Conservation (phyloP, 2,797 vertebrate genomes). For the Echiichthys vipera region DNA sequence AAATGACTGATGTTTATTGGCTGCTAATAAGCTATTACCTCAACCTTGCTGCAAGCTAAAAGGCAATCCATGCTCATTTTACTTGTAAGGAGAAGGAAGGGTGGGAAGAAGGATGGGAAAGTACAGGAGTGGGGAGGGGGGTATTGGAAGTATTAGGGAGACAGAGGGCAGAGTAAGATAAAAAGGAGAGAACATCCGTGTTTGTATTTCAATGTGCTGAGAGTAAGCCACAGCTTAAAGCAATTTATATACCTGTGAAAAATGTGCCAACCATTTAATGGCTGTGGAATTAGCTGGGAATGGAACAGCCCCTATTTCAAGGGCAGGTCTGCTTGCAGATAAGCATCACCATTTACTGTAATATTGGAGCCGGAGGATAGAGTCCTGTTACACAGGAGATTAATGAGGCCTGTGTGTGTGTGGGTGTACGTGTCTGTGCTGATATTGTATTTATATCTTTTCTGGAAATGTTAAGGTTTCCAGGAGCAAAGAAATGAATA, state of each 20-base stretch:
- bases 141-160: constrained; percentile 67
- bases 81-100: constrained; percentile 57
- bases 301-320: constrained; percentile 81
- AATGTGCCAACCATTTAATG: constrained; percentile 80
- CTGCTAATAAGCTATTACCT: constrained; percentile 82
- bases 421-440: constrained; percentile 49
- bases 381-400: constrained; percentile 83
- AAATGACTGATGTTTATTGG: constrained; percentile 83
- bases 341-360: constrained; percentile 85
- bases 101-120: constrained; percentile 55
- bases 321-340: constrained; percentile 81
- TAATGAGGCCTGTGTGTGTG: constrained; percentile 72
- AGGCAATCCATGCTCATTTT: constrained; percentile 74
- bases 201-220: constrained; percentile 80
- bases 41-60: constrained; percentile 76
- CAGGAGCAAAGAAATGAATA: constrained; percentile 77
- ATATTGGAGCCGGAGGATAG: constrained; percentile 81
- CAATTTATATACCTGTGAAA: constrained; percentile 80
- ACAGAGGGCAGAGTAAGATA: constrained; percentile 75
- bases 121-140: constrained; percentile 15
- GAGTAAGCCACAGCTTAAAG: constrained; percentile 79
- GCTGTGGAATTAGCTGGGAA: constrained; percentile 80
- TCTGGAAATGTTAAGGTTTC: constrained; percentile 77
- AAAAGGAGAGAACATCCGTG: constrained; percentile 72
- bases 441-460: constrained; percentile 83